phyloP scores from a whole-genome alignment of 2,797 vertebrate species.

The Tragopan temminckii region DNA sequence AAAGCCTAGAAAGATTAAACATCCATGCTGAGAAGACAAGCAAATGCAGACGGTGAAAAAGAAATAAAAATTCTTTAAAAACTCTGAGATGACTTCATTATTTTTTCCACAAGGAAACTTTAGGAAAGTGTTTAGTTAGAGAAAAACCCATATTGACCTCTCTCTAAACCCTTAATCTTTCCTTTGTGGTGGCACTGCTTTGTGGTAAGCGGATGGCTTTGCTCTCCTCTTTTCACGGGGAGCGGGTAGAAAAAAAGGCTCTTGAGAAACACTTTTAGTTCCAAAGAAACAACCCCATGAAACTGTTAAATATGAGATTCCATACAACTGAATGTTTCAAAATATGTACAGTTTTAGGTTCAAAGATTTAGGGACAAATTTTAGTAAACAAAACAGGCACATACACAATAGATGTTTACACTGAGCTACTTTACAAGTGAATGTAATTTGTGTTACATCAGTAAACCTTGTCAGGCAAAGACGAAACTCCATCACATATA shows the following conservation, averaged over 20 bases:
- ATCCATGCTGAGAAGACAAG: conserved; percentile 99
- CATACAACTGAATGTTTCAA: conserved; percentile 79
- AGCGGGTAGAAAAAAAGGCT: conserved; percentile 81
- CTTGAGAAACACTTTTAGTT: conserved; percentile 88
- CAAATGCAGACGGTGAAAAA: conserved; percentile 95
- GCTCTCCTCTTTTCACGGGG: conserved; percentile 83
- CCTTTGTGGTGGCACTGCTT: conserved; percentile 88
- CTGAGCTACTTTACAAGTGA: conserved; percentile 24
- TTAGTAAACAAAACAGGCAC: conserved; percentile 65
- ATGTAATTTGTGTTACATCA: conserved; percentile 43
- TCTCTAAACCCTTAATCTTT: conserved; percentile 90
- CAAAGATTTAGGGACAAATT: conserved; percentile 72
- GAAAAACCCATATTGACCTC: conserved; percentile 90
- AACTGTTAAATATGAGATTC: conserved; percentile 86
- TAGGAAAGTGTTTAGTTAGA: conserved; percentile 91
- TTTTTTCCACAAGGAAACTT: conserved; percentile 90
- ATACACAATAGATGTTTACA: conserved; percentile 39
- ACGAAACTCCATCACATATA: neutral
- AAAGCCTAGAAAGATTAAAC: conserved; percentile 99
- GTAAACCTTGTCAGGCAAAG: neutral
- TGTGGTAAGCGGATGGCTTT: conserved; percentile 87
- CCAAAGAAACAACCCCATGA: conserved; percentile 86
- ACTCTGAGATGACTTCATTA: conserved; percentile 90
- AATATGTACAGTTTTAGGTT: conserved; percentile 79
- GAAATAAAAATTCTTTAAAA: conserved; percentile 93